Conservation (phyloP, 2,797 vertebrate species). For the Gallirallus australis region DNA sequence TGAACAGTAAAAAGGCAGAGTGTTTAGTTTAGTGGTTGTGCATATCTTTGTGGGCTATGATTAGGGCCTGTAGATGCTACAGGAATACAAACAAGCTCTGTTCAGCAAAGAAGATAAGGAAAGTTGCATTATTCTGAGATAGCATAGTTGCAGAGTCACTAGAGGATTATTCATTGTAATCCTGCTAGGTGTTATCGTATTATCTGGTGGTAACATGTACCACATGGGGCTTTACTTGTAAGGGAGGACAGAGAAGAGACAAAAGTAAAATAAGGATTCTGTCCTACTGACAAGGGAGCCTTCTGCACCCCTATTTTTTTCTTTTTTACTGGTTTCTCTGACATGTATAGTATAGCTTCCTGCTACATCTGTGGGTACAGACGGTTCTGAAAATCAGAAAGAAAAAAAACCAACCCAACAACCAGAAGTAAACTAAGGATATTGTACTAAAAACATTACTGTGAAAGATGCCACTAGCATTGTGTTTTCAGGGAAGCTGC, state of each 20-base stretch:
- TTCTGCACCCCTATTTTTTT: background rate
- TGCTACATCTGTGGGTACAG: background rate
- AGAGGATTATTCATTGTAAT: conserved; percentile 11
- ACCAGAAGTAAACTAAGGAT: background rate
- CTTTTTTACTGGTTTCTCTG: background rate
- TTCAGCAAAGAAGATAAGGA: conserved; percentile 1
- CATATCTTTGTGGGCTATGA: background rate
- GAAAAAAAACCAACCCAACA: background rate
- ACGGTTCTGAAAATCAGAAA: background rate
- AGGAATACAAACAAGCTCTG: background rate
- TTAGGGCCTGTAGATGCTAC: background rate
- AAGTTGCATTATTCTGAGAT: background rate
- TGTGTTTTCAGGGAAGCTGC: background rate
- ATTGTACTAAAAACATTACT: background rate
- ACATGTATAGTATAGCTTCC: background rate
- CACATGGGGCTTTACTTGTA: background rate
- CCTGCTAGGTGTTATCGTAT: conserved; percentile 4
- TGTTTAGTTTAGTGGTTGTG: background rate
- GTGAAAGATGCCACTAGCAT: background rate
- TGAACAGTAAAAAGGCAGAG: background rate
- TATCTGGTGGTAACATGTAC: background rate
- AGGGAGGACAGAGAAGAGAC: background rate
- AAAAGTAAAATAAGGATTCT: background rate
- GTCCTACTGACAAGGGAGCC: background rate
- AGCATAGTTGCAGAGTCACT: background rate